A percentile compares a stretch with the other conserved stretches of the same genome.
phyloP scores from a whole-genome alignment of 2,888 invertebrate genomes.

The Tortricodes alternella region DNA sequence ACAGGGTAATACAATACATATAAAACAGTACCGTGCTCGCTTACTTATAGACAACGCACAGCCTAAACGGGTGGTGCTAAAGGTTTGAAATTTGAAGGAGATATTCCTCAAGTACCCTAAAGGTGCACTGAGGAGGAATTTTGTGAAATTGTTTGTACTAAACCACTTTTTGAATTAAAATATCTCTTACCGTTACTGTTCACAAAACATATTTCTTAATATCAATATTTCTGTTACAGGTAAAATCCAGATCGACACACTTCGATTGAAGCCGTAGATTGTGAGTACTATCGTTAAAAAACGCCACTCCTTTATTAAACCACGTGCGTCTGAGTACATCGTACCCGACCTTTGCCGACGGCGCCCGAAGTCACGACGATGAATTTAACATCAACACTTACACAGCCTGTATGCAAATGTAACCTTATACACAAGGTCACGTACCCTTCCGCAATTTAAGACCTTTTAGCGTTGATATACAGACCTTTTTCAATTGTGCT shows the following conservation, averaged over 20 bases:
- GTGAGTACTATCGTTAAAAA: no score
- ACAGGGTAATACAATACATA: no score
- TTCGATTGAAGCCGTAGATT: background rate
- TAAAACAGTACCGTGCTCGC: no score
- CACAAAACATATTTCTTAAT: background rate
- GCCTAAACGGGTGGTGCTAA: no score
- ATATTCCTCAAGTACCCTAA: no score
- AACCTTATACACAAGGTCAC: background rate
- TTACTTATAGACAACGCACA: no score
- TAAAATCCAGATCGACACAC: background rate
- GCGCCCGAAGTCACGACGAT: conserved; percentile 11
- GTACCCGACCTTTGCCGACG: background rate
- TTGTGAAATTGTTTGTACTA: no score
- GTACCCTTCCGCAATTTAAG: background rate
- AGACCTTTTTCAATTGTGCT: background rate
- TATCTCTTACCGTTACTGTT: background rate
- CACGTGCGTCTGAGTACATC: background rate
- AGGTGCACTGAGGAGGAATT: no score
- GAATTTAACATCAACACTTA: conserved; percentile 23
- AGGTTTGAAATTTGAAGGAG: no score
- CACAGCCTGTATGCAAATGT: conserved; percentile 24
- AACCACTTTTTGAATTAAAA: no score
- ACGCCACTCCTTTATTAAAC: no score
- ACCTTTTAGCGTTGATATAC: background rate
- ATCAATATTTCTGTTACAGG: conserved; percentile 14